These are phyloP conservation scores for Dinocampus coccinellae DNA, from an alignment of 2,888 invertebrate genomes.

Conservation along the genomic window DNA sequence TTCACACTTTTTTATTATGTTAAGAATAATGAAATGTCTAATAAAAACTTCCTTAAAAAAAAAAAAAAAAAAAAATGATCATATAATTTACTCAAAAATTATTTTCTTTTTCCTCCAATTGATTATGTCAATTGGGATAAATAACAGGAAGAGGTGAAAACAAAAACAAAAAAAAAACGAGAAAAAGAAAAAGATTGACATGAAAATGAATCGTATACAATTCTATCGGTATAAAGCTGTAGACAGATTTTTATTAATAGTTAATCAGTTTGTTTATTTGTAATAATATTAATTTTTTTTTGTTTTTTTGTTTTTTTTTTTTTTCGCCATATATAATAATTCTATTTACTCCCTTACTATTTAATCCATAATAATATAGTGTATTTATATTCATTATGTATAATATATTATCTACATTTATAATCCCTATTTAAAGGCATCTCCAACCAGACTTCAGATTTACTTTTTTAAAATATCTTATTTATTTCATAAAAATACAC, in stretches of 20 bases:
- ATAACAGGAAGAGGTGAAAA: too few relatives aligned
- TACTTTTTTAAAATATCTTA: constrained; percentile 68
- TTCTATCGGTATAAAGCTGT: constrained; percentile 28
- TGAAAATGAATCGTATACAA: constrained; percentile 11
- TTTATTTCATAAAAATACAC: constrained; percentile 70
- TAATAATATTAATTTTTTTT: constrained; percentile 61
- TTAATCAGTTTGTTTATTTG: constrained; percentile 69
- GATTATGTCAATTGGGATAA: too few relatives aligned
- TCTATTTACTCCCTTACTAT: constrained; percentile 61
- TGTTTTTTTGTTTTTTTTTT: constrained; percentile 44
- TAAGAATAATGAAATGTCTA: constrained; percentile 66
- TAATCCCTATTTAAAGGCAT: constrained; percentile 70
- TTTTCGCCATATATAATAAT: constrained; percentile 63
- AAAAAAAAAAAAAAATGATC: too few relatives aligned
- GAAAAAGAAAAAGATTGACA: neutral
- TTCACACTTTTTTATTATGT: constrained; percentile 69
- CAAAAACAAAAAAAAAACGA: too few relatives aligned
- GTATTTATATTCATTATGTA: constrained; percentile 69
- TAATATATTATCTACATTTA: constrained; percentile 70
- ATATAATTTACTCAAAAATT: too few relatives aligned
- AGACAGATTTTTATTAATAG: constrained; percentile 59
- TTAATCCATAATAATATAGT: constrained; percentile 64
- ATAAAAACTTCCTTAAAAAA: constrained; percentile 62
- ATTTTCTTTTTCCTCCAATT: too few relatives aligned
- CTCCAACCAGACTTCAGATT: constrained; percentile 70